Conservation (phyloP, 2,888 invertebrate genomes). For the Nineta flava region DNA sequence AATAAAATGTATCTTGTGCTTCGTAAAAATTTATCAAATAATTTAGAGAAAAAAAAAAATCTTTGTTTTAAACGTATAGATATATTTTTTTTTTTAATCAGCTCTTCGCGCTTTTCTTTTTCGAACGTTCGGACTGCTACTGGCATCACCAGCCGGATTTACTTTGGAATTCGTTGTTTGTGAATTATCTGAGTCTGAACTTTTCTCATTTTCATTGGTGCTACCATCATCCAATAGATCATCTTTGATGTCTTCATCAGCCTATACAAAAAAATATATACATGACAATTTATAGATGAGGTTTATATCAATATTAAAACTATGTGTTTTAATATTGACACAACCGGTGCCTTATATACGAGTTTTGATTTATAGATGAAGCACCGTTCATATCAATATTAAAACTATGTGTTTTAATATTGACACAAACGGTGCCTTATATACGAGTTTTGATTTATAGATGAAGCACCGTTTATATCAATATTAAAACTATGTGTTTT, state of each 20-base stretch:
- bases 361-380: too few relatives aligned
- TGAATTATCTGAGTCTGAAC: conserved; percentile 32
- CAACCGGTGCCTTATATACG: too few relatives aligned
- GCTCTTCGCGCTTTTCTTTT: conserved; percentile 59
- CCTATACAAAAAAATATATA: conserved; percentile 16
- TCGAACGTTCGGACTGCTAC: conserved; percentile 39
- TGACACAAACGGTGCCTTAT: too few relatives aligned
- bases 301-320: neutral
- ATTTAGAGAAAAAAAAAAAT: too few relatives aligned
- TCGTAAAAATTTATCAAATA: too few relatives aligned
- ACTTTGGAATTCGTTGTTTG: conserved; percentile 10
- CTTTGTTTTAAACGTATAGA: too few relatives aligned
- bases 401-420: too few relatives aligned
- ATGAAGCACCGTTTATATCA: neutral
- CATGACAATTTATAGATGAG: neutral
- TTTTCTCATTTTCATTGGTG: conserved; percentile 12
- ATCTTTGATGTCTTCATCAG: conserved; percentile 46
- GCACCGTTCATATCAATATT: neutral
- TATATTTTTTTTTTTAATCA: too few relatives aligned
- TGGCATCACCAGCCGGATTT: neutral
- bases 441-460: too few relatives aligned
- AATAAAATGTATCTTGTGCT: too few relatives aligned
- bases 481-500: too few relatives aligned
- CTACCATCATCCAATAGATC: conserved; percentile 46
- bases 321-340: too few relatives aligned